A percentile compares a stretch with the other conserved stretches of the same genome.
Conservation (phyloP, 2,113 vertebrate genomes). For the Rhadina sibilatrix region DNA sequence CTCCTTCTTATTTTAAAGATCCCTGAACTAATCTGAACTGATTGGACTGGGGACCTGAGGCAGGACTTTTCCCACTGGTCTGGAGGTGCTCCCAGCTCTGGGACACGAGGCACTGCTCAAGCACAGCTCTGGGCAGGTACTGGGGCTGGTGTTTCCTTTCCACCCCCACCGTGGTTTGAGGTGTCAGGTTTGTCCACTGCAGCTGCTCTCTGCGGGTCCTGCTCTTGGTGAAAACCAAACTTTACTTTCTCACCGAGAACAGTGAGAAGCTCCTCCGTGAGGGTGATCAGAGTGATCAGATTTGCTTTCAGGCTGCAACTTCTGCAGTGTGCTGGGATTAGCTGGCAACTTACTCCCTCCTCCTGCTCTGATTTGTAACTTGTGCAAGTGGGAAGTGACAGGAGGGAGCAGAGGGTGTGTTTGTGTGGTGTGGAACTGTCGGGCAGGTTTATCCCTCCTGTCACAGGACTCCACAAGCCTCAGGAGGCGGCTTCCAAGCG, state of each 20-base stretch:
- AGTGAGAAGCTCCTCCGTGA: fast-evolving
- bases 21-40: background rate
- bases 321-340: background rate
- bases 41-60: background rate
- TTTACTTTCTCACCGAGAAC: background rate
- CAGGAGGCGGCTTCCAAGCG: background rate
- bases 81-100: background rate
- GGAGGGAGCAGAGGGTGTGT: background rate
- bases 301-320: background rate
- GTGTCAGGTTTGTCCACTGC: background rate
- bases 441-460: conserved; percentile 7
- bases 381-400: conserved; percentile 6
- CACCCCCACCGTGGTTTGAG: background rate
- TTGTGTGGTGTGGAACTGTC: background rate
- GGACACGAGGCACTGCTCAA: background rate
- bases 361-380: background rate
- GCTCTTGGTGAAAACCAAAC: background rate
- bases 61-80: background rate
- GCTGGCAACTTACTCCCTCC: background rate
- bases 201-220: background rate
- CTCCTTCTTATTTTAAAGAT: background rate
- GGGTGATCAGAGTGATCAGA: background rate
- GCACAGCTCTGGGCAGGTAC: background rate
- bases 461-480: background rate
- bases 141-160: background rate